phyloP scores from a whole-genome alignment of 2,888 invertebrate species.

The Drosophila stalkeri region DNA sequence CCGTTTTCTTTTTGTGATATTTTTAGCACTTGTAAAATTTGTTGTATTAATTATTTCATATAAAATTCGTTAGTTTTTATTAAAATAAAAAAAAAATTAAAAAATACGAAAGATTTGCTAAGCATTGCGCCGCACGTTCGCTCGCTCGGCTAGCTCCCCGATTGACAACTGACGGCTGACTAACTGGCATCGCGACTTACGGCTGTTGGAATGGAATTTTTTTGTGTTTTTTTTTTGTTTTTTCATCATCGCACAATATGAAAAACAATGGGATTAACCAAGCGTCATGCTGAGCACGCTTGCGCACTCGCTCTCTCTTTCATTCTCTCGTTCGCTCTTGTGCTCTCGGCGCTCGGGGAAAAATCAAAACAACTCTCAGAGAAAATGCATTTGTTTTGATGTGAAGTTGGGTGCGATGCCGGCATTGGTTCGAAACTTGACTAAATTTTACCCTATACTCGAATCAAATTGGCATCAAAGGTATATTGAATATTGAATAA shows the following conservation, averaged over 20 bases:
- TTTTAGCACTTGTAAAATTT: constrained; percentile 3
- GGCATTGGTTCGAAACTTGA: constrained; percentile 38
- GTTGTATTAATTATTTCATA: not conserved
- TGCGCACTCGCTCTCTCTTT: constrained; percentile 11
- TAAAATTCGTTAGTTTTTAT: constrained; percentile 2
- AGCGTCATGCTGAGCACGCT: constrained; percentile 24
- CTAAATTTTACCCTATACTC: constrained; percentile 7
- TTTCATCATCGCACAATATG: constrained; percentile 35
- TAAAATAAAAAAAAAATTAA: constrained; percentile 13
- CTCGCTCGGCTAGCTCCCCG: constrained; percentile 8
- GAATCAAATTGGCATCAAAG: not conserved
- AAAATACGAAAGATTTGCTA: constrained; percentile 27
- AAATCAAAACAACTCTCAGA: constrained; percentile 40
- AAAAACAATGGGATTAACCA: constrained; percentile 34
- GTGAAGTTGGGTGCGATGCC: constrained; percentile 67
- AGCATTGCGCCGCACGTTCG: constrained; percentile 31
- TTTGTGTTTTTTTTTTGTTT: constrained; percentile 43
- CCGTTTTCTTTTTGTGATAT: not conserved
- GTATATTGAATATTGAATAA: not conserved
- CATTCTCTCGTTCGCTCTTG: constrained; percentile 8
- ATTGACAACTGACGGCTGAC: constrained; percentile 36
- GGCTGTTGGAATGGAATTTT: constrained; percentile 60
- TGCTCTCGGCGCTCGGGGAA: constrained; percentile 36
- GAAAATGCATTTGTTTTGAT: constrained; percentile 39
- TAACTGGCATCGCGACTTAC: constrained; percentile 27